Evolutionary conservation across 2,113 vertebrate species (phyloP).

Genomic region (Misgurnus anguillicaudatus): DNA sequence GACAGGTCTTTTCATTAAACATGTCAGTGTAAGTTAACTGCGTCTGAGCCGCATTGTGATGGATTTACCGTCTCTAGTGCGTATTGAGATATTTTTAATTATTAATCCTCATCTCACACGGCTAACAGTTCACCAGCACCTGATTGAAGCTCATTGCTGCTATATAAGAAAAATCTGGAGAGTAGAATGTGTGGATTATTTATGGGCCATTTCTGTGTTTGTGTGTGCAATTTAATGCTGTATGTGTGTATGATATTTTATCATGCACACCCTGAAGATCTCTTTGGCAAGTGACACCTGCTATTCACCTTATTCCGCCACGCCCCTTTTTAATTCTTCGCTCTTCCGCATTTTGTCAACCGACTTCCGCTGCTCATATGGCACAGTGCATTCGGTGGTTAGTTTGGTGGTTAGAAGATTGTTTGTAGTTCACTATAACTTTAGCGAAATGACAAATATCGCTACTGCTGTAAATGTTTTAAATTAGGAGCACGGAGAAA

Average conservation of each 20-base stretch:
- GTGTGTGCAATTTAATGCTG: neutral
- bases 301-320: too few relatives aligned
- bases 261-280: neutral
- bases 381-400: too few relatives aligned
- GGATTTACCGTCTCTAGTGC: slow-evolving; percentile 18
- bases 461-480: too few relatives aligned
- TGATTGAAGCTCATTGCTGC: slow-evolving; percentile 22
- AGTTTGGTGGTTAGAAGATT: too few relatives aligned
- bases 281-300: neutral
- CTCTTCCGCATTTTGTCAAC: too few relatives aligned
- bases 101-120: slow-evolving; percentile 28
- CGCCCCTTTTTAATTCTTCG: too few relatives aligned
- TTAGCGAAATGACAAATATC: too few relatives aligned
- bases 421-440: too few relatives aligned
- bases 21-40: slow-evolving; percentile 1
- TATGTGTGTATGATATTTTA: neutral
- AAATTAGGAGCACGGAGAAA: too few relatives aligned
- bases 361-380: too few relatives aligned
- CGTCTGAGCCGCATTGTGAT: neutral
- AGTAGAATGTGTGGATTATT: slow-evolving; percentile 36
- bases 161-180: slow-evolving; percentile 26
- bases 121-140: neutral
- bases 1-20: slow-evolving; percentile 9
- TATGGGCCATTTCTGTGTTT: neutral
- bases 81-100: slow-evolving; percentile 38